phyloP scores from a whole-genome alignment of 2,888 invertebrate genomes.

The Drosophila prolongata region DNA sequence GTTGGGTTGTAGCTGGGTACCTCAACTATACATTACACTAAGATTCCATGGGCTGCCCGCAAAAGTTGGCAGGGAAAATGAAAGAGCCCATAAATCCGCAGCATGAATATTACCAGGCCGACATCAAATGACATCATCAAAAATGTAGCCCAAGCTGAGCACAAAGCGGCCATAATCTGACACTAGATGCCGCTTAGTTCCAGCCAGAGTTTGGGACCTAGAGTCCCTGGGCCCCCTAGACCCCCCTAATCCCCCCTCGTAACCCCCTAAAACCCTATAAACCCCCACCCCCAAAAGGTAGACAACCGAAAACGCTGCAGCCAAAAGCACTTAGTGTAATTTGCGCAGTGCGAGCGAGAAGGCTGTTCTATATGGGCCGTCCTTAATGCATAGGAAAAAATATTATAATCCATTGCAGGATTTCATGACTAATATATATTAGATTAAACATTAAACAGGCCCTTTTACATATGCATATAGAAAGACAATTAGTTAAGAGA shows the following conservation, averaged over 20 bases:
- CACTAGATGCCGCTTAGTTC: slow-evolving; percentile 70
- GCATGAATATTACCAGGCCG: slow-evolving; percentile 66
- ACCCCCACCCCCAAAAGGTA: slow-evolving; percentile 49
- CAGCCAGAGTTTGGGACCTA: slow-evolving; percentile 2
- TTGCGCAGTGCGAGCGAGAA: slow-evolving; percentile 57
- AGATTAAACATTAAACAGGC: background rate
- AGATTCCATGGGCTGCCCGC: slow-evolving; percentile 29
- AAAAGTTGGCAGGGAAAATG: slow-evolving; percentile 1
- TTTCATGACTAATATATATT: background rate
- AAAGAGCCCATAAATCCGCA: slow-evolving; percentile 59
- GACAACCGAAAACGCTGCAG: slow-evolving; percentile 64
- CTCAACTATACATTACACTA: slow-evolving; percentile 40
- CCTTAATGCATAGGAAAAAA: slow-evolving; percentile 18
- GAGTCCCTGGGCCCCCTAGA: background rate
- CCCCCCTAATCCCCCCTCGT: background rate
- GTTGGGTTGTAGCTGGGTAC: no score
- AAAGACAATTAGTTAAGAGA: no score
- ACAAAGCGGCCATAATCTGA: slow-evolving; percentile 76
- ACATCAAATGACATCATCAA: slow-evolving; percentile 77
- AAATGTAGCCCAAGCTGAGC: slow-evolving; percentile 68
- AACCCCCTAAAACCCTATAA: background rate
- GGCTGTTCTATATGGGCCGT: slow-evolving; percentile 4
- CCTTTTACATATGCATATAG: no score
- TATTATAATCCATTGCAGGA: background rate
- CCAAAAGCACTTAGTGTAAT: slow-evolving; percentile 78